Percentiles rank a stretch among this genome's conserved stretches.
Evolutionary conservation across 2,888 invertebrate species (phyloP).

Genomic region (Caenorhabditis afra): DNA sequence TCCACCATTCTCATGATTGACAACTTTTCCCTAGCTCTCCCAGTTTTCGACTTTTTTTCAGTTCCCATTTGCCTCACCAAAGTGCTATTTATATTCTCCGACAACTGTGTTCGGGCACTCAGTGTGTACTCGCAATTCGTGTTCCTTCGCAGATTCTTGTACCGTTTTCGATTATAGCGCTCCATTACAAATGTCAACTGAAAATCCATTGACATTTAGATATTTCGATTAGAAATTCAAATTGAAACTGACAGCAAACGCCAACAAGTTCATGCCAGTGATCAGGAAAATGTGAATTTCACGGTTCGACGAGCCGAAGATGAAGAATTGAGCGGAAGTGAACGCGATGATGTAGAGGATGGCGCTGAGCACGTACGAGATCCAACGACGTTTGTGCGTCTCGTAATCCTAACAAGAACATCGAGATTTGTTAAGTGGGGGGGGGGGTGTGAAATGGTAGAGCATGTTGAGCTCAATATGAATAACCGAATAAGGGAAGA

Average conservation of each 20-base stretch:
- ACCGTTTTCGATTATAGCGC: constrained; percentile 35
- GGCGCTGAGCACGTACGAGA: constrained; percentile 55
- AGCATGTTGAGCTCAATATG: too few relatives aligned
- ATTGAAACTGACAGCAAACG: constrained; percentile 51
- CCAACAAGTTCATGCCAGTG: constrained; percentile 46
- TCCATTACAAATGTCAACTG: constrained; percentile 50
- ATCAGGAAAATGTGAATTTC: constrained; percentile 46
- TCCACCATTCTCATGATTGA: too few relatives aligned
- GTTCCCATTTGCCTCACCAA: constrained; percentile 26
- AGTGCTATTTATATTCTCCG: constrained; percentile 48
- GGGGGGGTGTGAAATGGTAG: too few relatives aligned
- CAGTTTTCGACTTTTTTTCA: too few relatives aligned
- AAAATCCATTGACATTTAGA: neutral
- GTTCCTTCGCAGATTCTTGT: constrained; percentile 24
- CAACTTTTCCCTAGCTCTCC: too few relatives aligned
- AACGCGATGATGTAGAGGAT: constrained; percentile 54
- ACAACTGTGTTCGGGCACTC: constrained; percentile 41
- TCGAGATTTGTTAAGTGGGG: too few relatives aligned
- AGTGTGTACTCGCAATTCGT: constrained; percentile 20
- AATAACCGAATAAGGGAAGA: too few relatives aligned
- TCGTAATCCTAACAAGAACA: constrained; percentile 69
- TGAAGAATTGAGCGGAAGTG: constrained; percentile 55
- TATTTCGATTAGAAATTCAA: neutral
- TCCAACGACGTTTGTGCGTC: constrained; percentile 57
- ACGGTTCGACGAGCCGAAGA: constrained; percentile 41